Percentiles rank a stretch among this genome's conserved stretches.
phyloP scores from a whole-genome alignment of 2,888 invertebrate genomes.

The Cataglyphis cursor region DNA sequence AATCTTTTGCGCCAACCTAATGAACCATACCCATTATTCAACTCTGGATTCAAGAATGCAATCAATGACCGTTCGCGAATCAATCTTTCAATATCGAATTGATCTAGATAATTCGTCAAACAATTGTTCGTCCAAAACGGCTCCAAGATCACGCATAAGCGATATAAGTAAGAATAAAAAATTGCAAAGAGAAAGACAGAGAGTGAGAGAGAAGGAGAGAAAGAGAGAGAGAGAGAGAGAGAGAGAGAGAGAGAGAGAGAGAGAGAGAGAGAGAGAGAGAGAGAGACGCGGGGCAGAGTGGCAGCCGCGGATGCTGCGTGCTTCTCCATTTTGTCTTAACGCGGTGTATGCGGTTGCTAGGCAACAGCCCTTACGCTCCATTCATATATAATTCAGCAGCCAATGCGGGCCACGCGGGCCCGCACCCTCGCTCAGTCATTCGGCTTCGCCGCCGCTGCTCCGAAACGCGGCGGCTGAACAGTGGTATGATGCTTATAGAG shows the following conservation, averaged over 20 bases:
- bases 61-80: constrained; percentile 30
- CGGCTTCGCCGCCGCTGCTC: constrained; percentile 75
- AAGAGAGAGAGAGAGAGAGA: constrained; percentile 25
- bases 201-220: constrained; percentile 30
- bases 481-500: constrained; percentile 70
- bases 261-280: neutral
- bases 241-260: constrained; percentile 1
- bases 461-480: constrained; percentile 76
- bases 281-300: constrained; percentile 65
- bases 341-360: constrained; percentile 86
- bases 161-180: constrained; percentile 2
- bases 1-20: constrained; percentile 27
- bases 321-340: constrained; percentile 87
- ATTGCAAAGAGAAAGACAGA: neutral
- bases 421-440: constrained; percentile 82
- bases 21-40: constrained; percentile 1
- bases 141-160: neutral
- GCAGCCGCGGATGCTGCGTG: constrained; percentile 77
- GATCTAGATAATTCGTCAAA: constrained; percentile 26
- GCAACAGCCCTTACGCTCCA: constrained; percentile 87
- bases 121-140: neutral
- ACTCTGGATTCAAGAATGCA: constrained; percentile 11
- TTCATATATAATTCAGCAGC: constrained; percentile 87
- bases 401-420: constrained; percentile 87
- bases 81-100: constrained; percentile 25